Evolutionary conservation across 1,140 invertebrate genomes (phyloP), one percentile per base, ranked within the genome.

Genomic region (Pissodes strobi): DNA sequence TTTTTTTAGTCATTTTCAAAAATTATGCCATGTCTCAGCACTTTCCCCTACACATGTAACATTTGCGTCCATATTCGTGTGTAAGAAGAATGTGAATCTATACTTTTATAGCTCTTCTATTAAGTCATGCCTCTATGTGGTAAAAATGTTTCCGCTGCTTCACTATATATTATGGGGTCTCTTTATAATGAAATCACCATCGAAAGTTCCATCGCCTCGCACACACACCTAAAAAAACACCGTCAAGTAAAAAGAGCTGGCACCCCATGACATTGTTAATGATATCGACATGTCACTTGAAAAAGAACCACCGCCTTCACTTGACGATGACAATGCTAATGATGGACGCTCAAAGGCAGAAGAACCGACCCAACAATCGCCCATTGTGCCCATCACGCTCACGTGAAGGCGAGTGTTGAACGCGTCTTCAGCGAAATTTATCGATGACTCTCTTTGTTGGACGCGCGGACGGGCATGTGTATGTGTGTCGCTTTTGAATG

Each of bases 321-420:
- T 63, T 55, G 60, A 63, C 60, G 49, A 55, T 63, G 60, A 63
- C 60, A 63, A 51, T 63, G 49, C 60, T 63, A 63, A 63, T 63
- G 60, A 38, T 51, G 22, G 41, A 43, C 19, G 39, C 45, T 57
- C 53, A 57, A 57, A 57, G 53, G 37, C 13, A 17, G 30, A 43
- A 19, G 13, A 39, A n/a, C 19, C 51, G 34, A 22, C 18, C 22
- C 17, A 39, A 57, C 53, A 57, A 57, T 57, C 53, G 38, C 12
- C 53, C 22, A 57, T 57, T 57, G 53, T 57, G 39, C 27, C 13
- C 12, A 21, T 43, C 22, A 23, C n/a, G 12, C 18, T 22, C 23
- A 27, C 23, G 37, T 41, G 9, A 22, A 48, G 13, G 21, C 39
- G 39, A 43, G 39, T 43, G 39, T 43, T 17, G 43, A 46, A 37